Conservation (phyloP, 2,113 vertebrate species). For the Uria aalge region DNA sequence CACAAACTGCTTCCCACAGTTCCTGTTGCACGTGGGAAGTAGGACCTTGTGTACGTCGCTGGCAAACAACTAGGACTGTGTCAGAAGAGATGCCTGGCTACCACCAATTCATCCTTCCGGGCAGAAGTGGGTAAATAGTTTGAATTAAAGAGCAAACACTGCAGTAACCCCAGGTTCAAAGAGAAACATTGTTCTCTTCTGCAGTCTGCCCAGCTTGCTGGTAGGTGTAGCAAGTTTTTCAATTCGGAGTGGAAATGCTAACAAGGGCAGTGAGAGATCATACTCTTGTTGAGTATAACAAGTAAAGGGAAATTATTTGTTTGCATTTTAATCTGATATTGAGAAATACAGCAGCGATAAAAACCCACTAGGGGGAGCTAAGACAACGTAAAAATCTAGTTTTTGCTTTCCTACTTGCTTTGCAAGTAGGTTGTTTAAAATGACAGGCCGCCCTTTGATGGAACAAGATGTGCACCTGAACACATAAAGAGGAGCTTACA, state of each 20-base stretch:
- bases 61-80: not conserved
- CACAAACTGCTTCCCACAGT: not conserved
- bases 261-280: not conserved
- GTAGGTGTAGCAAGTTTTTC: not conserved
- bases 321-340: not conserved
- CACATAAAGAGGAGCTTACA: not conserved
- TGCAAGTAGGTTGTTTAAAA: not conserved
- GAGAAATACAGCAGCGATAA: not conserved
- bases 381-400: not conserved
- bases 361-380: constrained; percentile 70
- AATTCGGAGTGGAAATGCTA: not conserved
- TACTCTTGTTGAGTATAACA: not conserved
- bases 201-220: not conserved
- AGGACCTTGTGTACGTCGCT: not conserved
- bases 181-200: not conserved
- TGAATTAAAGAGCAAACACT: not conserved
- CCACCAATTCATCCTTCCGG: not conserved
- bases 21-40: not conserved
- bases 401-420: not conserved
- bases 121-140: not conserved
- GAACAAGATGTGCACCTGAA: not conserved
- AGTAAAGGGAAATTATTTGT: not conserved
- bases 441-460: not conserved
- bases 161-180: not conserved
- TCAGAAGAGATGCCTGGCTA: not conserved